Percentiles rank a stretch among this genome's conserved stretches.
Conservation (phyloP, 2,888 invertebrate species). For the Catotricha subobsoleta region DNA sequence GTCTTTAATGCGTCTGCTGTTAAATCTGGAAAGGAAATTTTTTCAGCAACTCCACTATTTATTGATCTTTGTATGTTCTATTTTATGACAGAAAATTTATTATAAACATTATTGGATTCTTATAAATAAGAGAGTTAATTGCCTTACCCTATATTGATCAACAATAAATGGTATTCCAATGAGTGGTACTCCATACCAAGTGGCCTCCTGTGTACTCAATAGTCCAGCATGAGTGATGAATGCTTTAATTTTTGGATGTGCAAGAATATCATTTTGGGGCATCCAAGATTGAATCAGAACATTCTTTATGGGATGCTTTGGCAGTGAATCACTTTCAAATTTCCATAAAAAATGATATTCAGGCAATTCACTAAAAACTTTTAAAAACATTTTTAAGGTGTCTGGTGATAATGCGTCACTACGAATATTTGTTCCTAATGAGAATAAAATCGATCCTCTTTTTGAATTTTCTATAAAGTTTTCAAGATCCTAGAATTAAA, state of each 20-base stretch:
- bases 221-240: slow-evolving; percentile 22
- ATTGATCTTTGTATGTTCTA: too few species aligned
- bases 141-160: slow-evolving; percentile 16
- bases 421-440: slow-evolving; percentile 21
- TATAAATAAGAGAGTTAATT: too few species aligned
- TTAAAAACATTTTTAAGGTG: slow-evolving; percentile 14
- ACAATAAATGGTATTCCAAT: slow-evolving; percentile 19
- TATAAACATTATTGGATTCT: too few species aligned
- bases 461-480: slow-evolving; percentile 17
- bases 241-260: slow-evolving; percentile 16
- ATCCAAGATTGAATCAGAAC: slow-evolving; percentile 31
- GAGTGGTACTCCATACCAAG: slow-evolving; percentile 20
- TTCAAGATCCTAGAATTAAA: slow-evolving; percentile 18
- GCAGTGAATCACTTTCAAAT: slow-evolving; percentile 19
- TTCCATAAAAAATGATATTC: slow-evolving; percentile 27
- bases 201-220: slow-evolving; percentile 20
- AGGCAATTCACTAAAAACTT: slow-evolving; percentile 17
- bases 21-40: too few species aligned
- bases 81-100: too few species aligned
- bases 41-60: too few species aligned
- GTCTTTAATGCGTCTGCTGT: too few species aligned
- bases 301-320: too few species aligned
- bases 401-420: slow-evolving; percentile 11
- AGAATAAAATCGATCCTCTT: slow-evolving; percentile 23
- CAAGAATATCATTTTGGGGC: slow-evolving; percentile 34